phyloP scores from a whole-genome alignment of 2,113 vertebrate genomes.

The Ptychochromis oligacanthus region DNA sequence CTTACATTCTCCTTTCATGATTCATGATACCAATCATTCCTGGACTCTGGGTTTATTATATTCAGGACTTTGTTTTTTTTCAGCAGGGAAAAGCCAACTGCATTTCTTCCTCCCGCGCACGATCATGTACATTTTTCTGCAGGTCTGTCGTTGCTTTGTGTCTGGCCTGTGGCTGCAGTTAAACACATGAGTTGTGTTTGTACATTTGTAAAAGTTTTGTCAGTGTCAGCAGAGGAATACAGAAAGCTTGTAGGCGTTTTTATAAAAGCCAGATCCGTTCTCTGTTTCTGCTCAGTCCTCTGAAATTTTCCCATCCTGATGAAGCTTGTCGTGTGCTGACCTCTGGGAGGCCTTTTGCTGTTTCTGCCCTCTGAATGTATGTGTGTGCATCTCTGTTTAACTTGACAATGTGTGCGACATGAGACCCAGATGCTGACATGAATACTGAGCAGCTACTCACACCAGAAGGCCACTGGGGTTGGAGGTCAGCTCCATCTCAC shows the following conservation, averaged over 20 bases:
- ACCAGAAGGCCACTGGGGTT: background rate
- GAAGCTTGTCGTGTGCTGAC: background rate
- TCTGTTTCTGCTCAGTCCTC: background rate
- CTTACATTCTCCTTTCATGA: background rate
- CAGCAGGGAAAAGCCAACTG: background rate
- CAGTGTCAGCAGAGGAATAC: background rate
- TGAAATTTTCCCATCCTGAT: background rate
- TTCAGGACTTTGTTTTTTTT: background rate
- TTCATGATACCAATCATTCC: background rate
- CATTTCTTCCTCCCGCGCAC: background rate
- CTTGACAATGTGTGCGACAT: background rate
- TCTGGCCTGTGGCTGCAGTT: background rate
- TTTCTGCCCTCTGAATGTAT: background rate
- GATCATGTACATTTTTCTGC: background rate
- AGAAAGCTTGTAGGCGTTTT: background rate
- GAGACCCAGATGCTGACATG: background rate
- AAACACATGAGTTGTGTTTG: background rate
- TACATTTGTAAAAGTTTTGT: background rate
- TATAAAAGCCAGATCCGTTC: background rate
- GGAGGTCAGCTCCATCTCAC: slow-evolving; percentile 19
- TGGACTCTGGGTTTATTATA: background rate
- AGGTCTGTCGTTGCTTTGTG: background rate
- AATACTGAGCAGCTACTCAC: slow-evolving; percentile 20
- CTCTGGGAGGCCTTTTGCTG: background rate
- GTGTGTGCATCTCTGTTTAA: background rate